A percentile compares a stretch with the other conserved stretches of the same genome.
Evolutionary conservation across 2,797 vertebrate species (phyloP).

Genomic region (Silurus lanzhouensis): DNA sequence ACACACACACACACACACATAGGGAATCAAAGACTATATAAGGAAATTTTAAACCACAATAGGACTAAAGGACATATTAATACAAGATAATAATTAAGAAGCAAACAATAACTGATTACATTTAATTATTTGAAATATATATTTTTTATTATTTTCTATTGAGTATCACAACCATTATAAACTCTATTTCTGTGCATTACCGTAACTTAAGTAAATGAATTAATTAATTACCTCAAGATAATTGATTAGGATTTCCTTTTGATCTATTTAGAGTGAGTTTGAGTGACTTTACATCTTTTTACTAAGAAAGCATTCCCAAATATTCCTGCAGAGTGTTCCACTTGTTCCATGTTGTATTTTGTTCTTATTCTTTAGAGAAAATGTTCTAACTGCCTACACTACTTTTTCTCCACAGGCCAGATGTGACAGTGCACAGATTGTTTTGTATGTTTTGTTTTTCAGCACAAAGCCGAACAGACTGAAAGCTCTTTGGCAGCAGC

Average conservation of each 20-base stretch:
- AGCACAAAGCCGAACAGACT: slow-evolving; percentile 49
- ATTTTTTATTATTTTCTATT: no score
- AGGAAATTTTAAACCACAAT: not conserved
- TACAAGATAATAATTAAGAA: no score
- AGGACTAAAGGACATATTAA: not conserved
- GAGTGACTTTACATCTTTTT: not conserved
- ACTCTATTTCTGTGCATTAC: no score
- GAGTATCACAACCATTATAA: no score
- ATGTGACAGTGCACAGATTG: slow-evolving; percentile 36
- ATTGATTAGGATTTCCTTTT: no score
- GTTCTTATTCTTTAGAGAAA: slow-evolving; percentile 26
- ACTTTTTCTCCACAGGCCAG: slow-evolving; percentile 47
- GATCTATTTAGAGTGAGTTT: no score
- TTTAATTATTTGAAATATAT: no score
- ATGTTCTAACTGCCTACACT: slow-evolving; percentile 24
- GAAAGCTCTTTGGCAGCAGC: slow-evolving; percentile 59
- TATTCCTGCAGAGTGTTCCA: not conserved
- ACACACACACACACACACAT: no score
- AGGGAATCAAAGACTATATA: not conserved
- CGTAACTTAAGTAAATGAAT: no score
- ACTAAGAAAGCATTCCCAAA: slow-evolving; percentile 3
- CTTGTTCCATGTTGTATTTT: not conserved
- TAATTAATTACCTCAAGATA: no score
- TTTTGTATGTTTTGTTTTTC: slow-evolving; percentile 56
- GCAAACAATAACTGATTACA: no score